phyloP scores from a whole-genome alignment of 2,888 invertebrate genomes.

The Aquatica leii region DNA sequence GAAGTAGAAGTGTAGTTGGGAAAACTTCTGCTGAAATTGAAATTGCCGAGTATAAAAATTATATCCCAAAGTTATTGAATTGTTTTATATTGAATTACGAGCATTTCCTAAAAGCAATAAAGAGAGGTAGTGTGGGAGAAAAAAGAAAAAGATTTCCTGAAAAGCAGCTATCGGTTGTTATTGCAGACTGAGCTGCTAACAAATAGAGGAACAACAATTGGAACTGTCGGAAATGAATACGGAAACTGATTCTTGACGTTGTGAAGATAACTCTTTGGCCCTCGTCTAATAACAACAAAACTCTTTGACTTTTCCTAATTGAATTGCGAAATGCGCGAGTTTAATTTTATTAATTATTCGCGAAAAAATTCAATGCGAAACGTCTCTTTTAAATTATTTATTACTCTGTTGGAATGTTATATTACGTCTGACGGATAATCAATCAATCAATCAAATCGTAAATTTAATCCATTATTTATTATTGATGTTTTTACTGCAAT shows the following conservation, averaged over 20 bases:
- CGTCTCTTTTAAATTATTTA: too few species aligned
- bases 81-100: constrained; percentile 25
- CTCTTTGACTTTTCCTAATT: too few species aligned
- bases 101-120: constrained; percentile 24
- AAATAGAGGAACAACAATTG: constrained; percentile 29
- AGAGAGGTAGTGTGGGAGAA: constrained; percentile 13
- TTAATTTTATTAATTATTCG: too few species aligned
- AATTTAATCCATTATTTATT: too few species aligned
- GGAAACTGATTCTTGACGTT: constrained; percentile 28
- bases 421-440: too few species aligned
- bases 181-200: constrained; percentile 29
- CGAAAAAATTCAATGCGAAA: too few species aligned
- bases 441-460: too few species aligned
- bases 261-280: constrained; percentile 2
- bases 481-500: too few species aligned
- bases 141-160: neutral
- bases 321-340: too few species aligned
- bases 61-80: constrained; percentile 19
- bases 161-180: constrained; percentile 32
- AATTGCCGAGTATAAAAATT: constrained; percentile 19
- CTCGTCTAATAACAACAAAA: too few species aligned
- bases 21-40: constrained; percentile 8
- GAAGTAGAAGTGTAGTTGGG: neutral
- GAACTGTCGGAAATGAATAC: constrained; percentile 23
- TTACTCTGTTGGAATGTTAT: too few species aligned